Evolutionary conservation across 2,113 vertebrate species (phyloP).

Genomic region (Lagenorhynchus albirostris): DNA sequence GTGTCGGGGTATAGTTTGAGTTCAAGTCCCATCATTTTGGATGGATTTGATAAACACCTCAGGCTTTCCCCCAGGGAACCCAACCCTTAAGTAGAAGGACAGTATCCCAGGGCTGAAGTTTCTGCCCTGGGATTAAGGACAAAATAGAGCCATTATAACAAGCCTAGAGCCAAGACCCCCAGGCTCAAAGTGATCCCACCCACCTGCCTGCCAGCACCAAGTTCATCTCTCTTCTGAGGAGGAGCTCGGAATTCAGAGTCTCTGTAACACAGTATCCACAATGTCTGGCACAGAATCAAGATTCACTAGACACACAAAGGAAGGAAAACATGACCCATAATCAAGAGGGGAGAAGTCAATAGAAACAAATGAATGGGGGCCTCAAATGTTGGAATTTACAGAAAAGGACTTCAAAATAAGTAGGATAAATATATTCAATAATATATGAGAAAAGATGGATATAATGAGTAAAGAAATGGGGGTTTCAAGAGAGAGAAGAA

Average conservation of each 20-base stretch:
- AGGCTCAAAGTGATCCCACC: not conserved
- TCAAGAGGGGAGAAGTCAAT: no score
- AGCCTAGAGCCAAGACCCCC: not conserved
- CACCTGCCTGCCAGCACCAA: not conserved
- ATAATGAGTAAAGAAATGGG: not conserved
- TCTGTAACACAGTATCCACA: not conserved
- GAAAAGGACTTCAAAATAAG: not conserved
- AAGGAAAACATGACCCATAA: not conserved
- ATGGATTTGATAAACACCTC: not conserved
- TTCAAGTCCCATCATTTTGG: not conserved
- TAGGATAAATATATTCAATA: no score
- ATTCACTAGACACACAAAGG: not conserved
- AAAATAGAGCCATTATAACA: not conserved
- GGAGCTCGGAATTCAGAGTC: not conserved
- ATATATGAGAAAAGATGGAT: not conserved
- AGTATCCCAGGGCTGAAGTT: not conserved
- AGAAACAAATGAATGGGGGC: fast-evolving
- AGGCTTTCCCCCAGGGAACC: not conserved
- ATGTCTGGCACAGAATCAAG: not conserved
- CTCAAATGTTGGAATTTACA: not conserved
- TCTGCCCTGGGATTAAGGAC: not conserved
- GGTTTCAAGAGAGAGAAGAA: not conserved
- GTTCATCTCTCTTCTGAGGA: not conserved
- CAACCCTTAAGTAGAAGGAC: not conserved
- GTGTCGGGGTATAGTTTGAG: fast-evolving